Evolutionary conservation across 2,113 vertebrate genomes (phyloP).

Genomic region (Ariopsis seemanni): DNA sequence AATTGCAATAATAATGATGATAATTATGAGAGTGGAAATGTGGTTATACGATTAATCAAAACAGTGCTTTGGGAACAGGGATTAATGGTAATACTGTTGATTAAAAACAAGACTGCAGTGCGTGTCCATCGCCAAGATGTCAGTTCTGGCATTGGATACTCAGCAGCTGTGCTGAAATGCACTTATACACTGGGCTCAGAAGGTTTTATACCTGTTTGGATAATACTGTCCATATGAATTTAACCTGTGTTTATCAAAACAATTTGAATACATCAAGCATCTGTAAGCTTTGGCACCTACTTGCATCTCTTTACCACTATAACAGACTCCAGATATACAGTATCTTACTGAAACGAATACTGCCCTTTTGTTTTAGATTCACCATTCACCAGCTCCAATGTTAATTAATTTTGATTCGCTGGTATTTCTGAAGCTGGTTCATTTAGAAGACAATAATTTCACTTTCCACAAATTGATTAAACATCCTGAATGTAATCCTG

Average conservation of each 20-base stretch:
- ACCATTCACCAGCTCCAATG: not conserved
- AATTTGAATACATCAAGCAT: not conserved
- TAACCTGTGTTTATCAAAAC: conserved; percentile 5
- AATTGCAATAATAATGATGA: not conserved
- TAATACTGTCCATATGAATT: conserved; percentile 10
- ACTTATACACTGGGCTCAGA: not conserved
- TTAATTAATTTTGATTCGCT: not conserved
- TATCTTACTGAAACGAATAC: not conserved
- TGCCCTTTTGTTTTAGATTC: not conserved
- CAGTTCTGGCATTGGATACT: not conserved
- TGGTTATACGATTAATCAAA: not conserved
- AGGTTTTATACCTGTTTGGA: not conserved
- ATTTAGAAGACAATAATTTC: conserved; percentile 12
- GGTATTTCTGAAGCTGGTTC: not conserved
- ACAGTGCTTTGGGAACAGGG: not conserved
- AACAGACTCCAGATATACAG: not conserved
- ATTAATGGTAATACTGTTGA: not conserved
- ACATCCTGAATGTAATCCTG: not conserved
- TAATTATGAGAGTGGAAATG: not conserved
- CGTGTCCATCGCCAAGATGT: not conserved
- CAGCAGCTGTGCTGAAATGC: not conserved
- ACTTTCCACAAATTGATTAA: conserved; percentile 1
- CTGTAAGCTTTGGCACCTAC: not conserved
- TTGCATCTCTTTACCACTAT: not conserved
- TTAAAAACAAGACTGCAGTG: not conserved